phyloP scores from a whole-genome alignment of 2,797 vertebrate species.

The Nyctalus aviator region DNA sequence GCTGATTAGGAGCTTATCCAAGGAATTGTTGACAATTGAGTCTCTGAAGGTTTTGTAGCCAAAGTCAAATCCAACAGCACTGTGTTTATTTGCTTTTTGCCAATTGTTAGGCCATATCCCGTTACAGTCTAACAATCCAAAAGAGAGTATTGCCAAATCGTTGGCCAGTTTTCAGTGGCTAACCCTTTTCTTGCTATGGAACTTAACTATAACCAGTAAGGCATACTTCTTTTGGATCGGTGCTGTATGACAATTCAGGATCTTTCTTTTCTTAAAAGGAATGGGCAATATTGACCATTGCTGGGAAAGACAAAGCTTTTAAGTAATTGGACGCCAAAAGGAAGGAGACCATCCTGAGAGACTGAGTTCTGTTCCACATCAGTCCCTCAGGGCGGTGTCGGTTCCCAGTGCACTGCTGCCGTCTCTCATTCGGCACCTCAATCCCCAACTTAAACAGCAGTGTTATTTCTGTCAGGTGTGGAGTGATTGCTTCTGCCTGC shows the following conservation, averaged over 20 bases:
- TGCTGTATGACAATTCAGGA: conserved; percentile 33
- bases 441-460: conserved; percentile 74
- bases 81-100: conserved; percentile 81
- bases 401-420: conserved; percentile 61
- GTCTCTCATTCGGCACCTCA: conserved; percentile 75
- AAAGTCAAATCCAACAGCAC: conserved; percentile 76
- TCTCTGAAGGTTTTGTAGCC: conserved; percentile 66
- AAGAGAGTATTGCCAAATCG: conserved; percentile 74
- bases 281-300: not conserved
- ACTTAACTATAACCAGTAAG: conserved; percentile 25
- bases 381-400: not conserved
- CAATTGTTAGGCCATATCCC: conserved; percentile 78
- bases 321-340: conserved; percentile 41
- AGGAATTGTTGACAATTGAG: conserved; percentile 78
- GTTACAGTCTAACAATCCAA: conserved; percentile 77
- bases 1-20: conserved; percentile 69
- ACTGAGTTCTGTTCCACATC: not conserved
- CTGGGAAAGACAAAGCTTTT: conserved; percentile 45
- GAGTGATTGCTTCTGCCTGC: conserved; percentile 83
- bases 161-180: conserved; percentile 78
- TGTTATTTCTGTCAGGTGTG: conserved; percentile 84
- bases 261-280: conserved; percentile 45
- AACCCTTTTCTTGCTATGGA: conserved; percentile 74
- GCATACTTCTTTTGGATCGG: not conserved
- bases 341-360: not conserved